A percentile compares a stretch with the other conserved stretches of the same genome.
phyloP scores from a whole-genome alignment of 2,113 vertebrate genomes.

The Xenotilapia flavipinnis region DNA sequence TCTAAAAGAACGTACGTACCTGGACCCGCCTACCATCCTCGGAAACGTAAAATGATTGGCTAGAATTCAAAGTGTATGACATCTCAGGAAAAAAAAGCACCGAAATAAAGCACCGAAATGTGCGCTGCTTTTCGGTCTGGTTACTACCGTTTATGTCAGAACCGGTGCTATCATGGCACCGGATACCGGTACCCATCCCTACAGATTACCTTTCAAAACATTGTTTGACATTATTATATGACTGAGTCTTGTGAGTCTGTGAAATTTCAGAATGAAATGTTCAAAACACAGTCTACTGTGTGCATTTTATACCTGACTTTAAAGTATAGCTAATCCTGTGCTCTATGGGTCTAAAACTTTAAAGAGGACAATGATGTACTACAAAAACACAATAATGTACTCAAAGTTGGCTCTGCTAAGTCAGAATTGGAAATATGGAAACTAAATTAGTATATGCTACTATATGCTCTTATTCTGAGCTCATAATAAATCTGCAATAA shows the following conservation, averaged over 20 bases:
- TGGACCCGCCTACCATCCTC: too few species aligned
- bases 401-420: background rate
- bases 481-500: background rate
- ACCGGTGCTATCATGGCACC: too few species aligned
- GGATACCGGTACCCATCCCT: too few species aligned
- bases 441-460: background rate
- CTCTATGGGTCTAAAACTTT: background rate
- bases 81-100: accelerated
- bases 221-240: background rate
- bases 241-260: background rate
- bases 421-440: background rate
- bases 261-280: background rate
- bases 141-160: too few species aligned
- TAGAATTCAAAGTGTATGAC: too few species aligned
- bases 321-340: background rate
- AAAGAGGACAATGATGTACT: background rate
- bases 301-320: accelerated
- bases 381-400: background rate
- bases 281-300: background rate
- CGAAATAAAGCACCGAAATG: accelerated
- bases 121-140: too few species aligned
- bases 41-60: too few species aligned
- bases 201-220: background rate
- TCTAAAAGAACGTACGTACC: too few species aligned
- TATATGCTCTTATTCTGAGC: background rate